Evolutionary conservation across 1,140 invertebrate species (phyloP).

Genomic region (Globodera rostochiensis): DNA sequence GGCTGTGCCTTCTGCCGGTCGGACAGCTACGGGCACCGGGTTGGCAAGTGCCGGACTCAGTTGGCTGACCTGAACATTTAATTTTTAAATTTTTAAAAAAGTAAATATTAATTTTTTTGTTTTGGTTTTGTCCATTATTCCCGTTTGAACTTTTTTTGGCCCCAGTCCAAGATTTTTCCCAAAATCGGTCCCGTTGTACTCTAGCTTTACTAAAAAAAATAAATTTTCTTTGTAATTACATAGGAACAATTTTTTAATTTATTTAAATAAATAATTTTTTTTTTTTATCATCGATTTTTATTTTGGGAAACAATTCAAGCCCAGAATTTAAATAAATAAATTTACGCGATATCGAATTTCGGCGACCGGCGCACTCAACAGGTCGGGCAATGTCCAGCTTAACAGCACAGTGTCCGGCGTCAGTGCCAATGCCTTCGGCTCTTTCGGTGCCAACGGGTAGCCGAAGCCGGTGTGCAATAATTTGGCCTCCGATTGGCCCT

Average conservation of each 20-base stretch:
- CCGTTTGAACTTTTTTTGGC: no score
- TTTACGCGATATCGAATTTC: constrained; percentile 63
- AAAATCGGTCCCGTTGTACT: no score
- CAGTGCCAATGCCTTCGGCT: constrained; percentile 51
- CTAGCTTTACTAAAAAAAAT: no score
- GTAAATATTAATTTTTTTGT: not conserved
- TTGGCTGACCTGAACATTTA: constrained; percentile 42
- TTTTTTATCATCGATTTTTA: no score
- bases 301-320: no score
- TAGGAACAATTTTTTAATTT: no score
- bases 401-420: constrained; percentile 62
- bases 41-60: constrained; percentile 26
- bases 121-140: not conserved
- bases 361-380: constrained; percentile 56
- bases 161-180: no score
- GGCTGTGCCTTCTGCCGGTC: constrained; percentile 38
- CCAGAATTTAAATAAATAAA: not conserved
- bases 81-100: not conserved
- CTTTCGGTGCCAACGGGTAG: constrained; percentile 59
- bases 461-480: constrained; percentile 58
- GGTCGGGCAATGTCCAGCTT: constrained; percentile 57
- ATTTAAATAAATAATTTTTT: no score
- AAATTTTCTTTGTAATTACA: no score
- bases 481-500: constrained; percentile 46
- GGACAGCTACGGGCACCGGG: constrained; percentile 46